Percentiles rank a stretch among this genome's conserved stretches.
Evolutionary conservation across 2,888 invertebrate species (phyloP).

Genomic region (Euphydryas editha): DNA sequence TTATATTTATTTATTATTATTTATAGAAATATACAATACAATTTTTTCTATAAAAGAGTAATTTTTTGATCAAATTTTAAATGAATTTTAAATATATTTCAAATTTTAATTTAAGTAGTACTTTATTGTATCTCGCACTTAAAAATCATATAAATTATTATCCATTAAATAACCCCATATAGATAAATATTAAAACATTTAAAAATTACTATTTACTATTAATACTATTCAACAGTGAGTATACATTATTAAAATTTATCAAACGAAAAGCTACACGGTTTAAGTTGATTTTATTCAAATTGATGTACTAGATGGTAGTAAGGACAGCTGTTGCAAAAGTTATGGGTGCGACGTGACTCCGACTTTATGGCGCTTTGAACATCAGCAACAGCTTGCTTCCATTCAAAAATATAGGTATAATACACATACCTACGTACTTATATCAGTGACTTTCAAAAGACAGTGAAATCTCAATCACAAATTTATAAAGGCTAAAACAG

Average conservation of each 20-base stretch:
- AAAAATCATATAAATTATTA: too few species aligned
- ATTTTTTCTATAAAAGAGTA: too few species aligned
- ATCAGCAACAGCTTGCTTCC: constrained; percentile 33
- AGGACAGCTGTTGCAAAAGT: constrained; percentile 34
- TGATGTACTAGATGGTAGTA: constrained; percentile 25
- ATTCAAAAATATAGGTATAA: constrained; percentile 24
- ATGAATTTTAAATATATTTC: too few species aligned
- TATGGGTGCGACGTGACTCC: constrained; percentile 33
- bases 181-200: background rate
- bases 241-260: background rate
- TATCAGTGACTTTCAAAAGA: background rate
- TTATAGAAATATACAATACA: too few species aligned
- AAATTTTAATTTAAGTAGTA: too few species aligned
- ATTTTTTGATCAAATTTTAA: too few species aligned
- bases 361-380: constrained; percentile 35
- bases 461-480: too few species aligned
- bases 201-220: background rate
- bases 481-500: too few species aligned
- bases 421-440: constrained; percentile 15
- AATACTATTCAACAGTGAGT: background rate
- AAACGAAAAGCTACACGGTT: constrained; percentile 9
- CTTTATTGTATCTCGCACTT: too few species aligned
- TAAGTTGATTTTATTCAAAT: constrained; percentile 32
- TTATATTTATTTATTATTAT: too few species aligned
- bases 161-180: too few species aligned